phyloP scores from a whole-genome alignment of 2,113 vertebrate species.

The Trichechus manatus region DNA sequence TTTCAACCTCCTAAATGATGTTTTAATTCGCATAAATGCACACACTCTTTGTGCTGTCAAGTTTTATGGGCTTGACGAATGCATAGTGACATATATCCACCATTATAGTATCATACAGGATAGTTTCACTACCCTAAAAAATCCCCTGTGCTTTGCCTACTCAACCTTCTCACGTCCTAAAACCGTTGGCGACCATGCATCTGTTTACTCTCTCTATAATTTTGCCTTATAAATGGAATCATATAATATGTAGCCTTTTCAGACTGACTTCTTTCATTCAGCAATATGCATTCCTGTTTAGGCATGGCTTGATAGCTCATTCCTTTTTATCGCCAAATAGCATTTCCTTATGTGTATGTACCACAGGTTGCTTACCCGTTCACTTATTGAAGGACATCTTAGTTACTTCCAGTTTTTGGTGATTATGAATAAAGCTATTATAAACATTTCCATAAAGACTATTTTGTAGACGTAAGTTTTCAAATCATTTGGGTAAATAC shows the following conservation, averaged over 20 bases:
- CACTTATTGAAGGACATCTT: background rate
- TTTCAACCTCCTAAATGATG: background rate
- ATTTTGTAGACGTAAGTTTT: background rate
- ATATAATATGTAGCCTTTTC: background rate
- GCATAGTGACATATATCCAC: background rate
- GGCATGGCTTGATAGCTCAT: background rate
- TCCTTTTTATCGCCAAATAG: background rate
- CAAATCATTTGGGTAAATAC: background rate
- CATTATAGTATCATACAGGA: background rate
- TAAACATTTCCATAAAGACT: conserved; percentile 20
- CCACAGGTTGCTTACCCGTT: background rate
- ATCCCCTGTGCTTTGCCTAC: background rate
- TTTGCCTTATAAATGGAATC: background rate
- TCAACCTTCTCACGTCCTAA: background rate
- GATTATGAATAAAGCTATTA: background rate
- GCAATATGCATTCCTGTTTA: background rate
- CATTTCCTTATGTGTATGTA: background rate
- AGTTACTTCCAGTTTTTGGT: background rate
- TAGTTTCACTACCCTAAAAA: background rate
- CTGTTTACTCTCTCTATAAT: background rate
- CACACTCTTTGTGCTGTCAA: background rate
- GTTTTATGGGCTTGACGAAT: background rate
- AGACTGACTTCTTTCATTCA: background rate
- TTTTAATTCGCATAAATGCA: background rate
- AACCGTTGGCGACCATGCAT: background rate